phyloP scores from a whole-genome alignment of 1,140 invertebrate genomes.

The Argopecten irradians region DNA sequence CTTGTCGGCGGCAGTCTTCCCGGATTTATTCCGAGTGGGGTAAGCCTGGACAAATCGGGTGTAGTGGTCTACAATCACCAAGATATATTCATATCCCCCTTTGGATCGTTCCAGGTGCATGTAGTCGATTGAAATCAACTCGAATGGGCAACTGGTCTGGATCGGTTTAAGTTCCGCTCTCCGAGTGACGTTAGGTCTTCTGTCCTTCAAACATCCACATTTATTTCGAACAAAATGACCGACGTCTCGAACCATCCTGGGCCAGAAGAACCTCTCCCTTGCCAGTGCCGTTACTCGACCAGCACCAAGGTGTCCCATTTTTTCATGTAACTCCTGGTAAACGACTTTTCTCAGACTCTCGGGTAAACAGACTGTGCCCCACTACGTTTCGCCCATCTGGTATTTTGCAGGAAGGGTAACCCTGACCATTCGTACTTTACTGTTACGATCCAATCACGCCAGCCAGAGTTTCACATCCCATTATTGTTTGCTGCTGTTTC shows the following conservation, averaged over 20 bases:
- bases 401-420: not conserved
- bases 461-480: not conserved
- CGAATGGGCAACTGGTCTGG: conserved; percentile 25
- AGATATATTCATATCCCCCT: conserved; percentile 49
- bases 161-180: not conserved
- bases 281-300: conserved; percentile 35
- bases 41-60: conserved; percentile 51
- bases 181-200: too few relatives aligned
- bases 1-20: conserved; percentile 43
- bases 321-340: too few relatives aligned
- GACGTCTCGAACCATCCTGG: conserved; percentile 41
- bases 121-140: conserved; percentile 42
- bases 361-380: not conserved
- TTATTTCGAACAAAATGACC: conserved; percentile 3
- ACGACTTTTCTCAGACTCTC: conserved; percentile 26
- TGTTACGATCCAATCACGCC: not conserved
- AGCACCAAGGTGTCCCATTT: conserved; percentile 44
- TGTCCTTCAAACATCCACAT: too few relatives aligned
- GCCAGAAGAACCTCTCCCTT: conserved; percentile 42
- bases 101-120: conserved; percentile 46
- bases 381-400: not conserved
- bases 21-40: conserved; percentile 42
- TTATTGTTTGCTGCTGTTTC: not conserved
- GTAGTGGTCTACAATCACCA: conserved; percentile 52
- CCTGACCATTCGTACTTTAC: not conserved